phyloP scores from a whole-genome alignment of 1,140 invertebrate species.

The Parapsyche elsis region DNA sequence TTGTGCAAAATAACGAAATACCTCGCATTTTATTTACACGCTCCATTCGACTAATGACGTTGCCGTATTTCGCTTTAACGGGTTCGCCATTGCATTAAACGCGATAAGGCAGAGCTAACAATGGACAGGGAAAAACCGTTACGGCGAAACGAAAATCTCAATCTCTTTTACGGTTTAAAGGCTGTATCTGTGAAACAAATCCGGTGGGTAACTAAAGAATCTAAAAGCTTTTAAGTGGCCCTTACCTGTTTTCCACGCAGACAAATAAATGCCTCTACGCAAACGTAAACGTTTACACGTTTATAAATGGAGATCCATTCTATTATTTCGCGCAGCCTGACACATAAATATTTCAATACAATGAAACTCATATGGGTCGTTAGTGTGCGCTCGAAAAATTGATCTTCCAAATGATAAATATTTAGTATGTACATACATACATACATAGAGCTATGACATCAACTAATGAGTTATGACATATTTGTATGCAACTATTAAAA shows the following conservation, averaged over 20 bases:
- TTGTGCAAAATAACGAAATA: too few relatives aligned
- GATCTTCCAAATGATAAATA: too few relatives aligned
- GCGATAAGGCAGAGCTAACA: not conserved
- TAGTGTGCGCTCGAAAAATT: too few relatives aligned
- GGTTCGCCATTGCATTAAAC: not conserved
- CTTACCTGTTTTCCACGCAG: not conserved
- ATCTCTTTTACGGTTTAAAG: constrained; percentile 17
- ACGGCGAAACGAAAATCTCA: not conserved
- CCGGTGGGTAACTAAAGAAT: constrained; percentile 26
- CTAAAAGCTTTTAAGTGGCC: constrained; percentile 23
- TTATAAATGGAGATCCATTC: too few relatives aligned
- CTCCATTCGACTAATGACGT: not conserved
- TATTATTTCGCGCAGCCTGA: not conserved
- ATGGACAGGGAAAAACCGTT: not conserved
- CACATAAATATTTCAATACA: too few relatives aligned
- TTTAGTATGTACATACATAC: too few relatives aligned
- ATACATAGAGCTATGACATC: too few relatives aligned
- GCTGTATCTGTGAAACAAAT: constrained; percentile 25
- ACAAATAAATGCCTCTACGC: not conserved
- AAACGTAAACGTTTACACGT: not conserved
- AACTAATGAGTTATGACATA: too few relatives aligned
- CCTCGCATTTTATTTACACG: too few relatives aligned
- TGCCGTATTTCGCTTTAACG: not conserved
- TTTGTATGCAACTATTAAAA: too few relatives aligned
- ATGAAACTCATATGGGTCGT: too few relatives aligned